These are phyloP conservation scores for Eupeodes latifasciatus DNA, from an alignment of 2,888 invertebrate species.

Conservation along the genomic window DNA sequence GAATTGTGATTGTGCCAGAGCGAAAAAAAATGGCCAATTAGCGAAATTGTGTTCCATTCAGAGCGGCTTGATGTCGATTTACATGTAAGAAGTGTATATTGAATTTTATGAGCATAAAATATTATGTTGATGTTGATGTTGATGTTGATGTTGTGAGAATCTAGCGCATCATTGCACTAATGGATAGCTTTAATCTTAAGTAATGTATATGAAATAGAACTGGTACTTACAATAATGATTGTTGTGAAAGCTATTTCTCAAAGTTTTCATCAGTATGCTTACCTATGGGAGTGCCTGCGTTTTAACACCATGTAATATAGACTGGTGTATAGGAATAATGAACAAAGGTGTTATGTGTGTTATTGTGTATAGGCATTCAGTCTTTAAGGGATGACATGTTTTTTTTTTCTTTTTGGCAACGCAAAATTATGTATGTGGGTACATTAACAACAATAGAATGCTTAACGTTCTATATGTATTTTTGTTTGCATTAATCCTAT, in stretches of 20 bases:
- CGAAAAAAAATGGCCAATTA: constrained; percentile 81
- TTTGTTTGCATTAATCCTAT: too few relatives aligned
- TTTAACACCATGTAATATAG: not conserved
- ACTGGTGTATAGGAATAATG: not conserved
- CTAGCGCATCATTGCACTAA: constrained; percentile 71
- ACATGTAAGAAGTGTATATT: constrained; percentile 55
- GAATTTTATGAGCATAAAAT: constrained; percentile 58
- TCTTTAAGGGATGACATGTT: not conserved
- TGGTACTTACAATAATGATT: constrained; percentile 45
- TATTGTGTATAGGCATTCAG: not conserved
- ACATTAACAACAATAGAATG: not conserved
- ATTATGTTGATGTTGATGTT: constrained; percentile 23
- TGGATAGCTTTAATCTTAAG: constrained; percentile 65
- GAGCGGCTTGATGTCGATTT: constrained; percentile 43
- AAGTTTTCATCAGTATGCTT: not conserved
- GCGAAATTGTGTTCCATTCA: constrained; percentile 84
- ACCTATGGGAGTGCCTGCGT: not conserved
- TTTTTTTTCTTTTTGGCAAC: not conserved
- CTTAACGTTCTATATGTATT: too few relatives aligned
- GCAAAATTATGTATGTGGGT: not conserved
- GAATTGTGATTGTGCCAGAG: constrained; percentile 66
- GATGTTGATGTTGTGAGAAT: constrained; percentile 42
- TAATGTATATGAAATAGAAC: constrained; percentile 45
- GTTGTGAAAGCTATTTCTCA: constrained; percentile 39
- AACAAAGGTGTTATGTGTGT: not conserved